These are phyloP conservation scores for Atta colombica DNA, from an alignment of 1,140 invertebrate genomes.

Conservation along the genomic window DNA sequence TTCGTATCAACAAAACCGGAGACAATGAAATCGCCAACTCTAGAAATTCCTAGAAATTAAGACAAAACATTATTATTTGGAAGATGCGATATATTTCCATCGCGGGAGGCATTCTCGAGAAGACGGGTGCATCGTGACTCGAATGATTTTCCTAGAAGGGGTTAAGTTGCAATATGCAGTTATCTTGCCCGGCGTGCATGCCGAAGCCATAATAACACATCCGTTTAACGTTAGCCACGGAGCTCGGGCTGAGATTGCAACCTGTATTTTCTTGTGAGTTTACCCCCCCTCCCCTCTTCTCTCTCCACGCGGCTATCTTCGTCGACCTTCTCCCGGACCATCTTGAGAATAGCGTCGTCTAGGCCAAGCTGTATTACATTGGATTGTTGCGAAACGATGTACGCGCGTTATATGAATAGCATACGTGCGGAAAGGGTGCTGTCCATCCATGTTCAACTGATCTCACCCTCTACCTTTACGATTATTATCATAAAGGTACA, in stretches of 20 bases:
- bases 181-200: constrained; percentile 68
- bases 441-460: constrained; percentile 64
- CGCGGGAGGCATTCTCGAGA: constrained; percentile 44
- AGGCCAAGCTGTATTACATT: constrained; percentile 43
- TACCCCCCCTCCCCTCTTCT: not conserved
- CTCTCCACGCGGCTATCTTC: constrained; percentile 24
- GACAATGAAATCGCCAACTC: not conserved
- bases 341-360: constrained; percentile 62
- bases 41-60: constrained; percentile 38
- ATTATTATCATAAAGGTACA: constrained; percentile 65
- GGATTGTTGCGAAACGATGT: constrained; percentile 50
- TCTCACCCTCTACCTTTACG: constrained; percentile 70
- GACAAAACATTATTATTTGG: constrained; percentile 56
- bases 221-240: constrained; percentile 61
- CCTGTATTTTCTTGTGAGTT: constrained; percentile 57
- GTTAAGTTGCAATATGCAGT: constrained; percentile 74
- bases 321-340: constrained; percentile 50
- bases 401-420: constrained; percentile 42
- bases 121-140: constrained; percentile 41
- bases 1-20: not conserved
- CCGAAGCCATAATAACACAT: constrained; percentile 71
- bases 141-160: constrained; percentile 53
- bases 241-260: constrained; percentile 59
- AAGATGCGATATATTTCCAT: constrained; percentile 48
- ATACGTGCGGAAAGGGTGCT: constrained; percentile 52